phyloP scores from a whole-genome alignment of 2,888 invertebrate genomes.

The Teinopalpus imperialis region DNA sequence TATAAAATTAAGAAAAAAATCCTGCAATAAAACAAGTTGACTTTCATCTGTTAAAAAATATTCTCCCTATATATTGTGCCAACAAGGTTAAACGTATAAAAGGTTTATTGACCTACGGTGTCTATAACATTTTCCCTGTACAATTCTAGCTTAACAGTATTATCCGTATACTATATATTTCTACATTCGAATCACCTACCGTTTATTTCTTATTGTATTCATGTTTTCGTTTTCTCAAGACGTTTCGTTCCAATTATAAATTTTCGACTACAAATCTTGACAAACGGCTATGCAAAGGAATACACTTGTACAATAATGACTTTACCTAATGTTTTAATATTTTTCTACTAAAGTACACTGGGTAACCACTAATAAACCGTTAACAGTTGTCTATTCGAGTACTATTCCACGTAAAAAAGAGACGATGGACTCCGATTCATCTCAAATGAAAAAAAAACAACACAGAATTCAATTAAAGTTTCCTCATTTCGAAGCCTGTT shows the following conservation, averaged over 20 bases:
- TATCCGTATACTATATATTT: no score
- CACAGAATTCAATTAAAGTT: slow-evolving; percentile 73
- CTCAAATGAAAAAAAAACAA: slow-evolving; percentile 46
- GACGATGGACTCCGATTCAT: slow-evolving; percentile 42
- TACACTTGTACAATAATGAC: no score
- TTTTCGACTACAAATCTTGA: no score
- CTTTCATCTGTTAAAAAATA: neutral
- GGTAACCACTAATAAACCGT: slow-evolving; percentile 27
- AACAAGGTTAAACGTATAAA: slow-evolving; percentile 14
- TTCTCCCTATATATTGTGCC: neutral
- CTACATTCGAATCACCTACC: no score
- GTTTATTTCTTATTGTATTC: no score
- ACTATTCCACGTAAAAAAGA: slow-evolving; percentile 38
- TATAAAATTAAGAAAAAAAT: no score
- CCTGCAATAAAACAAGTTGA: no score
- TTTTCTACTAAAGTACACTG: no score
- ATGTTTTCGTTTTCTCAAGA: no score
- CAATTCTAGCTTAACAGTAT: neutral
- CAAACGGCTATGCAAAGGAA: no score
- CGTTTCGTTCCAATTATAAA: no score
- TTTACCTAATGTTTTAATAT: no score
- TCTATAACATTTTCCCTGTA: slow-evolving; percentile 13
- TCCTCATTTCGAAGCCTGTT: slow-evolving; percentile 61
- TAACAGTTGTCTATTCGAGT: slow-evolving; percentile 33
- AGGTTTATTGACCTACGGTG: slow-evolving; percentile 16